Evolutionary conservation across 2,797 vertebrate species (phyloP).

Genomic region (Halcyon badia): DNA sequence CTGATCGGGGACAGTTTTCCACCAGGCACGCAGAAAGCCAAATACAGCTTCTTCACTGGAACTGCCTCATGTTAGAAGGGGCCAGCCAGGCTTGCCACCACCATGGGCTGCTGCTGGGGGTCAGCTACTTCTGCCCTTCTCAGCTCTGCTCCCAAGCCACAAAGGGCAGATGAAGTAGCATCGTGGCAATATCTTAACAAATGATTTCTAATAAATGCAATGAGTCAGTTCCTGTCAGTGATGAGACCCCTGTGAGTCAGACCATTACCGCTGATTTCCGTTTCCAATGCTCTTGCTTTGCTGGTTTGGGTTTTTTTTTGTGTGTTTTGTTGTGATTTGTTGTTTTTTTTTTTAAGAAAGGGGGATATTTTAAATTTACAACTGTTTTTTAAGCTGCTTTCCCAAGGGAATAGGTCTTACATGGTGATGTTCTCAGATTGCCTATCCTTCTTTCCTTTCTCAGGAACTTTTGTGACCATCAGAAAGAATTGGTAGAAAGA

Average conservation of each 20-base stretch:
- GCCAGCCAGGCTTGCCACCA: not conserved
- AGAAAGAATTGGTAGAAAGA: not conserved
- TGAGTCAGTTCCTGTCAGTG: slow-evolving; percentile 46
- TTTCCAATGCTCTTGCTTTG: not conserved
- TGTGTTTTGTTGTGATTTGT: not conserved
- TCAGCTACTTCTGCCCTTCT: not conserved
- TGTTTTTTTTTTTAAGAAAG: not conserved
- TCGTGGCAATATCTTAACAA: slow-evolving; percentile 4
- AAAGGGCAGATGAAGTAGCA: not conserved
- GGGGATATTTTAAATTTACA: not conserved
- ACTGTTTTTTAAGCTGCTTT: not conserved
- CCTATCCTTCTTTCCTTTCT: not conserved
- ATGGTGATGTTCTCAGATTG: not conserved
- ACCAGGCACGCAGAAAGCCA: not conserved
- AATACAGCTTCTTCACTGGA: not conserved
- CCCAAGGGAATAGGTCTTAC: not conserved
- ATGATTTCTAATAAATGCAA: slow-evolving; percentile 12
- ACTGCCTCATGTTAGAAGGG: not conserved
- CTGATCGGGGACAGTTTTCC: not conserved
- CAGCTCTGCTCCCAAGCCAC: not conserved
- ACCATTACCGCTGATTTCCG: slow-evolving; percentile 10
- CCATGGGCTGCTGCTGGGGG: not conserved
- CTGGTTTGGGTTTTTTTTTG: not conserved
- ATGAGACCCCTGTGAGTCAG: slow-evolving; percentile 33
- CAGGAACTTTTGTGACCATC: not conserved